A percentile compares a stretch with the other conserved stretches of the same genome.
Conservation (phyloP, 2,113 vertebrate genomes). For the Mandrillus leucophaeus region DNA sequence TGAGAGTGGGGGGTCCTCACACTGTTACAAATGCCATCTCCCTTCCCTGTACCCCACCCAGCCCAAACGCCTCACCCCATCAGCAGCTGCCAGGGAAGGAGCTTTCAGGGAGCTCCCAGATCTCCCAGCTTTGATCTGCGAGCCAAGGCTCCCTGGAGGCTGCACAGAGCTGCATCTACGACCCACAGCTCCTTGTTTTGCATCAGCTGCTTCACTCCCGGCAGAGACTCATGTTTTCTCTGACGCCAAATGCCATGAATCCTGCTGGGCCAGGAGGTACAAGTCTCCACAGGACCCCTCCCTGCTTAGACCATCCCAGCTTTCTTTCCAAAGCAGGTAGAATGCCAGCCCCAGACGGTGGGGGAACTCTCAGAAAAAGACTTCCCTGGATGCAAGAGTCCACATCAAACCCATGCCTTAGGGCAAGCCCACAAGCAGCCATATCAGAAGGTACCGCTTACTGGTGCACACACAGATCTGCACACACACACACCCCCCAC, state of each 20-base stretch:
- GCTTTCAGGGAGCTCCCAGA: not conserved
- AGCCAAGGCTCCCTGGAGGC: not conserved
- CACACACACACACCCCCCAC: accelerated
- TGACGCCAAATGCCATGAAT: not conserved
- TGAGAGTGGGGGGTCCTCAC: not conserved
- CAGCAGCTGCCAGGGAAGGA: not conserved
- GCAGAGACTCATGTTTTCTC: not conserved
- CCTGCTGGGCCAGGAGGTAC: not conserved
- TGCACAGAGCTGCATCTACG: accelerated
- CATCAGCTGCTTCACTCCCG: not conserved
- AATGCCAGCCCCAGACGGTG: not conserved
- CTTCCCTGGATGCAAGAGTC: not conserved
- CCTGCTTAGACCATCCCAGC: not conserved
- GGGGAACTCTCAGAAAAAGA: not conserved
- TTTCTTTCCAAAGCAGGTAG: not conserved
- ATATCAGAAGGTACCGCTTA: not conserved
- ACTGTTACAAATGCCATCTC: not conserved
- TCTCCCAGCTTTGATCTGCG: not conserved
- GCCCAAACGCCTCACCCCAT: not conserved
- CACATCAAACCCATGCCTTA: not conserved
- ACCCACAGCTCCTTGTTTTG: not conserved
- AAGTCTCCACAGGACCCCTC: not conserved
- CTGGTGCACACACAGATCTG: not conserved
- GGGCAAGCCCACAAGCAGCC: not conserved
- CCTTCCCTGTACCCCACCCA: not conserved